Conservation (phyloP, 2,888 invertebrate species). For the Furcula furcula region DNA sequence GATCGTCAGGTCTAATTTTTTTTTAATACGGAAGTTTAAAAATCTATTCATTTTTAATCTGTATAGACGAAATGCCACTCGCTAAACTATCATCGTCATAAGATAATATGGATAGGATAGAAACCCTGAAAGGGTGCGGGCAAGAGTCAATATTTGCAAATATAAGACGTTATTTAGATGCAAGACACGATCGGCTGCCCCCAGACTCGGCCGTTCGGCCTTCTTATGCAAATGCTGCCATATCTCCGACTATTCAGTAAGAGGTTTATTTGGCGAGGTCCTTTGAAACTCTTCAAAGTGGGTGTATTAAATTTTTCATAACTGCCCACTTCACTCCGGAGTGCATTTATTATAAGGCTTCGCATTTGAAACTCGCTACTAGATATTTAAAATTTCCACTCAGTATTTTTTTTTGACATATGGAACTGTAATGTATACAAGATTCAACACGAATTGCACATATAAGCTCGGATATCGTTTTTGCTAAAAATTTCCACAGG, state of each 20-base stretch:
- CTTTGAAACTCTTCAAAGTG: conserved; percentile 58
- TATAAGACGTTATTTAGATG: conserved; percentile 80
- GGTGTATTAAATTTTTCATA: conserved; percentile 75
- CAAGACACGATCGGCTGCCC: conserved; percentile 70
- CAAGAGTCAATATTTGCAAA: conserved; percentile 78
- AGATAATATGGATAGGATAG: conserved; percentile 69
- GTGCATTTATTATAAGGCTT: conserved; percentile 43
- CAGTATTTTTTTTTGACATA: conserved; percentile 12
- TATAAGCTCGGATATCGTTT: conserved; percentile 1
- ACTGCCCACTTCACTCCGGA: conserved; percentile 54
- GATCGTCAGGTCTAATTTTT: too few species aligned
- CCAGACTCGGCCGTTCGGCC: conserved; percentile 55
- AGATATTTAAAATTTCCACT: conserved; percentile 26
- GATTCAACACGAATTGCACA: conserved; percentile 8
- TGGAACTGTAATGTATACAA: conserved; percentile 10
- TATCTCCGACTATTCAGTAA: conserved; percentile 70
- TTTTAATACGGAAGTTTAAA: too few species aligned
- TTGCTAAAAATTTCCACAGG: neutral
- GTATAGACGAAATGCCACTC: conserved; percentile 60
- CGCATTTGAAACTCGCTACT: conserved; percentile 29
- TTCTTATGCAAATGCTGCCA: conserved; percentile 71
- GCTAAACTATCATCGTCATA: conserved; percentile 70
- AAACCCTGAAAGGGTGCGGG: conserved; percentile 69
- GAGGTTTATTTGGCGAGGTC: conserved; percentile 68
- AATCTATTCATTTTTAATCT: too few species aligned